Evolutionary conservation across 2,888 invertebrate species (phyloP), one percentile per base, ranked within the genome.

Genomic region (Anarsia innoxiella): DNA sequence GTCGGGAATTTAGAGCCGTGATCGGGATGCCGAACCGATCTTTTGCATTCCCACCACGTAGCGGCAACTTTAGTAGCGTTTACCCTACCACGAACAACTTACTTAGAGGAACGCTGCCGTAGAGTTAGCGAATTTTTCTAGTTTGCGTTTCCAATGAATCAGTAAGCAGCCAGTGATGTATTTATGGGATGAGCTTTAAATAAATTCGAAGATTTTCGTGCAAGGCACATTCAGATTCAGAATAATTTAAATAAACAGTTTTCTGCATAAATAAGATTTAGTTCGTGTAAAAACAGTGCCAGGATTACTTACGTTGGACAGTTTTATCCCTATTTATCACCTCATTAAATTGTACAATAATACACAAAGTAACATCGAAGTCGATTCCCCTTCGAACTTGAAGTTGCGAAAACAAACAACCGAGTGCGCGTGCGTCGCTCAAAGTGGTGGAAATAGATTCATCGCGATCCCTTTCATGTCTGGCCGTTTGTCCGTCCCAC

Each of bases 381-480:
- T 59, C 45, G 49, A 55, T 59, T 61, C 60, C 56, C 56, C 59
- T 61, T 58, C 51, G 63, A 61, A 55, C 63, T 64, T 59, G 59
- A 70, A 71, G 71, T 78, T 65, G 78, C 78, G 66, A 79, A 83
- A 79, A 76, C 72, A 82, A 80, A 78, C 69, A 79, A 74, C 66
- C 59, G 57, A 55, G 49, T 49, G 48, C 46, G 56, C 52, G 59
- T 59, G 49, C 46, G 50, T 50, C 48, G 63, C 69, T 79, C 77
- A 79, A 82, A 82, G 79, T 63, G 78, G 66, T 70, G 62, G 68
- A 83, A 83, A 83, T 83, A 83, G 83, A 80, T 61, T 57, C 68
- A 66, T 73, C 66, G 65, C 70, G 66, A 73, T 67, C 69, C 79
- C 82, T 83, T 83, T 80, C 72, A 79, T 73, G 80, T 79, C 67